Base-by-base conservation (phyloP, 2,888 invertebrate species). In the Tridacna crocea region DNA sequence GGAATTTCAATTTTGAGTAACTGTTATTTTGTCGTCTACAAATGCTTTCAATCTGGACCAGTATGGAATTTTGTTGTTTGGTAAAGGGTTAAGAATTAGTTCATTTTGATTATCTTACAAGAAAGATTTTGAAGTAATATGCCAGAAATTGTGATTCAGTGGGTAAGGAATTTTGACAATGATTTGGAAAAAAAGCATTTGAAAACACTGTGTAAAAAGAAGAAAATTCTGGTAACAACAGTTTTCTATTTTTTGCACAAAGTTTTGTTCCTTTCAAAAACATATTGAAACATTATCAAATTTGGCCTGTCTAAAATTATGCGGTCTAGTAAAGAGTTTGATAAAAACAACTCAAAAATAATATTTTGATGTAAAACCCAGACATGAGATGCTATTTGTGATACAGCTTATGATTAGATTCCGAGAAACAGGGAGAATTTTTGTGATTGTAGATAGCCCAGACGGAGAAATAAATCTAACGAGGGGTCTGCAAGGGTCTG, bases 341-440 rank as follows among this genome's bases (percentile, higher is more conserved):
- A 55, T 55, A 55, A 19, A 55, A 55, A 19, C 55, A 10, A 6
- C 19, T 15, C 19, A 15, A 19, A 55, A 55, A 55, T 15, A 26
- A 26, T 65, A 65, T 65, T 65, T 65, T 65, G 65, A 65, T 65
- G 26, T 65, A 65, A 65, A 65, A 10, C 26, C 26, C 65, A 65
- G 65, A 68, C 68, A 68, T 68, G 36, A n/a, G 68, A 68, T 68
- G 47, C 46, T 68, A 46, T 65, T 15, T 65, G 26, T 26, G 65
- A 65, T 65, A 65, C 13, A 68, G 46, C 68, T 47, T 27, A 19
- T 68, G 68, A 68, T 68, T 68, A 68, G 68, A 68, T 68, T n/a
- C 68, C 15, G 11, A n/a, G 68, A 47, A 68, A 22, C 22, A 17
- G n/a, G 46, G 46, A 46, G 68, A 68, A 68, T 68, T 68, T 65